These are phyloP conservation scores for Typhlichthys subterraneus DNA, from an alignment of 2,797 vertebrate genomes.

Conservation along the genomic window DNA sequence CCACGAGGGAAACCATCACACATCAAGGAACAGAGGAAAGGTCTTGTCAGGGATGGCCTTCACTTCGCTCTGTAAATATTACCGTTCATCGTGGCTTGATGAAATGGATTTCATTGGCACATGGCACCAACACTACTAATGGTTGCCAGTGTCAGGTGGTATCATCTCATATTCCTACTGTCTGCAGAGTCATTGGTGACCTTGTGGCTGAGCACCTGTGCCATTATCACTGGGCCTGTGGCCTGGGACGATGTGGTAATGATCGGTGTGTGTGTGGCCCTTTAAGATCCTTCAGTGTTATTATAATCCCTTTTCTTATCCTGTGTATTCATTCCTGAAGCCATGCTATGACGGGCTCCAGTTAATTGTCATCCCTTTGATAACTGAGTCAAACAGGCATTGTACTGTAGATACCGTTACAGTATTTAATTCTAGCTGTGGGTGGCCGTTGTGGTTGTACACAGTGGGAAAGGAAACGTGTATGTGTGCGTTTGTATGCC, in stretches of 20 bases:
- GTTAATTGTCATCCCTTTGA: not conserved
- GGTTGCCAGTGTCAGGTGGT: conserved; percentile 15
- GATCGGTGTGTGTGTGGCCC: conserved; percentile 38
- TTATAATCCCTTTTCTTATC: conserved; percentile 32
- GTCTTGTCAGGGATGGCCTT: conserved; percentile 36
- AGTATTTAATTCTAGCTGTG: no score
- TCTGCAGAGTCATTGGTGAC: conserved; percentile 45
- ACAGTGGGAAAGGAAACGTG: not conserved
- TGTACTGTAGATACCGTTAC: no score
- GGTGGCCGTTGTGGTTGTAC: no score
- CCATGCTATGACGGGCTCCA: not conserved
- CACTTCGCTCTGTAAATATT: conserved; percentile 38
- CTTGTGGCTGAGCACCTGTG: conserved; percentile 25
- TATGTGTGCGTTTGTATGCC: not conserved
- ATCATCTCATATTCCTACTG: conserved; percentile 13
- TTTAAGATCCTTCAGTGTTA: conserved; percentile 62
- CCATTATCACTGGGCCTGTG: conserved; percentile 24
- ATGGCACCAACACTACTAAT: conserved; percentile 3
- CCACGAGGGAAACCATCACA: conserved; percentile 43
- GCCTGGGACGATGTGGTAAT: conserved; percentile 48
- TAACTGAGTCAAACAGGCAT: not conserved
- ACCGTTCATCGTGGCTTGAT: conserved; percentile 19
- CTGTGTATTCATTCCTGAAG: not conserved
- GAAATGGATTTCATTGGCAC: conserved; percentile 14
- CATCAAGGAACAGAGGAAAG: conserved; percentile 59